Evolutionary conservation across 2,113 vertebrate species (phyloP), one percentile per base, ranked within the genome.

Genomic region (Hypocryptadius cinnamomeus): DNA sequence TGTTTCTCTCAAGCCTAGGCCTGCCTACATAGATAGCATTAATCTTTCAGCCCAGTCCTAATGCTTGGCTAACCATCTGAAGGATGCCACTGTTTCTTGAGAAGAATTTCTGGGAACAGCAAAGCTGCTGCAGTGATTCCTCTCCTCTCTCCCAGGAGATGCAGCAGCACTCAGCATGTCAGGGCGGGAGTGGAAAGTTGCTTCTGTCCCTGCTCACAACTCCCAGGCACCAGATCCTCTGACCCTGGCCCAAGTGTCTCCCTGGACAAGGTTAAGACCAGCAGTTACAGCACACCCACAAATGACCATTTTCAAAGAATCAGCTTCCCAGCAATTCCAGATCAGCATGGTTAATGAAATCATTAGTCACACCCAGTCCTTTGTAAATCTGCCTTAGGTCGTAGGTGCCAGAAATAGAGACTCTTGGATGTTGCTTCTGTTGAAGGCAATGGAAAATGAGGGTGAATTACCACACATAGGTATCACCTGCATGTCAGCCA

Each of bases 381-480:
- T 59, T 82, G 91, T 98, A 92, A 74, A 97, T 84, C 8, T 93
- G 77, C 48, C 94, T 97, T 91, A 98, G 89, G 11, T 93, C 64
- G 60, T 96, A 97, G 15, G 92, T 97, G 7, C 94, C 95, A 97
- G 98, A 98, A 96, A 98, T 93, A 94, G 98, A 98, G 85, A 98
- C 96, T 91, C 97, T 98, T 71, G 98, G 98, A 63, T 48, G 10
- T 92, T 33, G 68, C 51, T 92, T 18, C 87, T 95, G 50, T 89
- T 74, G 42, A 51, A 78, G 22, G 57, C 85, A 54, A 33, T 18
- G 31, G 84, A 57, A 90, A 56, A 60, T 64, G 23, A 69, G 33
- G 33, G 13, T 87, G 59, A 83, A 65, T 66, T 47, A 70, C 12
- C 42, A 48, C 28, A 61, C 24, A 2, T 3, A 15, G 33, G 4